phyloP scores from a whole-genome alignment of 1,140 invertebrate species.

The Nylanderia fulva region DNA sequence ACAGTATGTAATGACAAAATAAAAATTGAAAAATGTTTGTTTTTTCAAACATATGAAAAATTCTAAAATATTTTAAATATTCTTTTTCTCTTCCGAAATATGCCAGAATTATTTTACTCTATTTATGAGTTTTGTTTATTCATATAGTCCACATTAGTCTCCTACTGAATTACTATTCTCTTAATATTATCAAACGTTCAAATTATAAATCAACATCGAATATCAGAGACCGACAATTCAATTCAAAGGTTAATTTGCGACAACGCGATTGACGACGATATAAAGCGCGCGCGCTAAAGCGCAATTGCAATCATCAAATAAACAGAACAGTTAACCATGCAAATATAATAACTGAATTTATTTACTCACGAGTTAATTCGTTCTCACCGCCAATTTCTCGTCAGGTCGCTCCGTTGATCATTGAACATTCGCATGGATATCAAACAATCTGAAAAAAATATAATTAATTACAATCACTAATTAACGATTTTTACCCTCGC shows the following conservation, averaged over 20 bases:
- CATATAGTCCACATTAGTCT: too few species aligned
- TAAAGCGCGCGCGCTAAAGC: conserved; percentile 1
- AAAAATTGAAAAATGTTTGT: too few species aligned
- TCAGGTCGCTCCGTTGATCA: neutral
- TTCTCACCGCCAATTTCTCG: neutral
- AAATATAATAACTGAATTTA: conserved; percentile 48
- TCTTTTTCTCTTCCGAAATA: neutral
- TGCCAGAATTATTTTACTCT: neutral
- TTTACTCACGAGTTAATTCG: conserved; percentile 25
- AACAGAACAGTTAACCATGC: conserved; percentile 4
- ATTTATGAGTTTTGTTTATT: neutral
- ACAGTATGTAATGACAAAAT: too few species aligned
- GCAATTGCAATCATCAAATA: conserved; percentile 8
- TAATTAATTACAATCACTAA: neutral
- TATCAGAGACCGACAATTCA: neutral
- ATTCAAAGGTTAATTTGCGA: conserved; percentile 33
- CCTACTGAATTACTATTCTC: neutral
- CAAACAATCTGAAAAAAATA: neutral
- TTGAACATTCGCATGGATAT: neutral
- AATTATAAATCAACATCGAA: conserved; percentile 25
- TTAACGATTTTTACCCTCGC: neutral
- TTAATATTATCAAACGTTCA: neutral
- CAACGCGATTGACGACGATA: neutral
- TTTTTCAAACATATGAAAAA: too few species aligned
- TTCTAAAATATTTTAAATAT: too few species aligned